Conservation (phyloP, 1,140 invertebrate species). For the Bombus polaris region DNA sequence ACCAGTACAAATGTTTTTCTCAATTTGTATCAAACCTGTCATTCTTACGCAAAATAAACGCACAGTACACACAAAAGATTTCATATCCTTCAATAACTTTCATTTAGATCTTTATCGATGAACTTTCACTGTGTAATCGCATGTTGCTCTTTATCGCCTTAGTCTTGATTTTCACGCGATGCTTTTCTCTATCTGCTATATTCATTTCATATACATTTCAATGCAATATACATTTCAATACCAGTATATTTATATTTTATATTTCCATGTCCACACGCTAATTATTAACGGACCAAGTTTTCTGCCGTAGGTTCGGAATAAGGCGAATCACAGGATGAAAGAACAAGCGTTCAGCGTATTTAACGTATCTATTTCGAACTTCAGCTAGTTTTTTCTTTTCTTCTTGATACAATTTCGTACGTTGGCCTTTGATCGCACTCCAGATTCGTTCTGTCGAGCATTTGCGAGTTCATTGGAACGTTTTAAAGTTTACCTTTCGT, state of each 20-base stretch:
- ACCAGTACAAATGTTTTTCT: conserved; percentile 32
- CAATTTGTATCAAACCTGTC: conserved; percentile 54
- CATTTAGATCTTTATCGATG: conserved; percentile 69
- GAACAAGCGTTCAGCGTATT: background rate
- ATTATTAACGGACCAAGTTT: background rate
- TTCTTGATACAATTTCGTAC: conserved; percentile 21
- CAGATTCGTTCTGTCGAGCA: conserved; percentile 44
- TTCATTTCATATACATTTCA: background rate
- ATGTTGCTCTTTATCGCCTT: conserved; percentile 49
- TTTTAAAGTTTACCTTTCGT: conserved; percentile 59
- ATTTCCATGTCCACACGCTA: background rate
- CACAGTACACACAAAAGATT: conserved; percentile 35
- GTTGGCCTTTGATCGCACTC: background rate
- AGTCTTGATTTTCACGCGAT: conserved; percentile 4
- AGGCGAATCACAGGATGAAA: background rate
- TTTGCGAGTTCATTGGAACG: conserved; percentile 53
- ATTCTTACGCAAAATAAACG: conserved; percentile 58
- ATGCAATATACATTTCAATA: background rate
- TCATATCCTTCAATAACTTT: conserved; percentile 62
- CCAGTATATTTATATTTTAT: background rate
- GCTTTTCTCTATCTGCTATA: conserved; percentile 40
- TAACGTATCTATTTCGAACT: background rate
- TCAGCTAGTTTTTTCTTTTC: background rate
- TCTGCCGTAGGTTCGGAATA: background rate
- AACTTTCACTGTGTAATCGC: conserved; percentile 63